Conservation (phyloP, 2,113 vertebrate species). For the Saguinus midas region DNA sequence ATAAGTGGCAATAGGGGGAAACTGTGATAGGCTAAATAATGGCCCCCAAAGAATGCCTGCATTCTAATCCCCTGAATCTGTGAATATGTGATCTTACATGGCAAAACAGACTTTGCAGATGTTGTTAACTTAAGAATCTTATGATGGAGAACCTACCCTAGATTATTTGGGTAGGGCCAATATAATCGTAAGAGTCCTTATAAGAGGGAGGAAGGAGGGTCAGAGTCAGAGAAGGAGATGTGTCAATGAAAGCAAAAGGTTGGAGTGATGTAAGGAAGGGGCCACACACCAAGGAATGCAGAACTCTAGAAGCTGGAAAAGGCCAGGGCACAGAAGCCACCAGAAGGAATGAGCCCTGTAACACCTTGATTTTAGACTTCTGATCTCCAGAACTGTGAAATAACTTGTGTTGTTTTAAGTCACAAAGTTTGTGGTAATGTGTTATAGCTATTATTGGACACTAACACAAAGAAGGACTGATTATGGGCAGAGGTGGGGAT, state of each 20-base stretch:
- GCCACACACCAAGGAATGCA: rapidly evolving
- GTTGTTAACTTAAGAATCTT: background rate
- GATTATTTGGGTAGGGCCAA: background rate
- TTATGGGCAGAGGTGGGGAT: background rate
- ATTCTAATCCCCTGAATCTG: background rate
- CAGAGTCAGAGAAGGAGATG: background rate
- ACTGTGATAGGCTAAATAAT: background rate
- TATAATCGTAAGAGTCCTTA: background rate
- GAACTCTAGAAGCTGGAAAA: background rate
- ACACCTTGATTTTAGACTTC: background rate
- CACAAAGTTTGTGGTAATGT: background rate
- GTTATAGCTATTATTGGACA: background rate
- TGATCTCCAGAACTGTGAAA: background rate
- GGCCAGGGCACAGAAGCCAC: background rate
- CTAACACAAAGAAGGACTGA: background rate
- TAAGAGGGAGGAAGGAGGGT: background rate
- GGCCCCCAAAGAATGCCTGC: background rate
- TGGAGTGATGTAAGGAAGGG: background rate
- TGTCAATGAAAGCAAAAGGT: background rate
- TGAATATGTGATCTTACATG: background rate
- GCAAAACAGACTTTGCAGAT: background rate
- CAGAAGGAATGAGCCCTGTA: background rate
- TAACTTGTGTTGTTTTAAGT: background rate
- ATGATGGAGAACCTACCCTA: background rate
- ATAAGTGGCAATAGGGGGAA: background rate